Base-by-base conservation (phyloP, 2,113 vertebrate genomes). In the Setophaga coronata region DNA sequence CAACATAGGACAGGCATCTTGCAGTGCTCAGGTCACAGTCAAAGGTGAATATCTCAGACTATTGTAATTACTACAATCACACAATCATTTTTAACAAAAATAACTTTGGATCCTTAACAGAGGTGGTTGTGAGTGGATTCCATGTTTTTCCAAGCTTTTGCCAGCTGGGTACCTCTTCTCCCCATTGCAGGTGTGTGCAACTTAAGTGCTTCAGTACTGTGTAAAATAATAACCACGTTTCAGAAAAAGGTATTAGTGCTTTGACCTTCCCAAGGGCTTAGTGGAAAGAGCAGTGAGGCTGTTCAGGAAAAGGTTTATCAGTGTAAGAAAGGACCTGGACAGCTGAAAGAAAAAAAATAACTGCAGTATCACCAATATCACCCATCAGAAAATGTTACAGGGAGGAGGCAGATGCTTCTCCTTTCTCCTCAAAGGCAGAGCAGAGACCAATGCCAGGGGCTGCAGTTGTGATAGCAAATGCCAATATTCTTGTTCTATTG, bases 1-100 rank as follows among this genome's bases (percentile, higher is more conserved):
- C 89, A 80, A 67, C 69, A 69, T 69, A 54, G 99, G 98, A 56
- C 97, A 93, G 76, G 98, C 97, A 56, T 98, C 98, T 71, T 99
- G 98, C 96, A 98, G 97, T 12, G 98, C 98, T 91, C 97, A 85
- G 36, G 98, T 99, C 95, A 97, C 97, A 21, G 98, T 99, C 85
- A 98, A 97, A 91, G 99, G 99, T 99, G 97, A 97, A 96, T 87
- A n/a, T 57, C 18, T 82, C 65, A 73, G 24, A 36, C 33, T 76
- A 5, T 3, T 82, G 12, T 18, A 72, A 51, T 60, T 72, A 42
- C 31, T 81, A 42, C 8, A 64, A 9, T 48, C 7, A 12, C 36
- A 58, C 8, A 51, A 36, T 12, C 0, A 23, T 64, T 54, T 65
- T 31, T 3, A 56, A 33, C 48, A 25, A 51, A 88, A 40, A 50